phyloP scores from a whole-genome alignment of 1,140 invertebrate genomes.

The Anoplophora glabripennis region DNA sequence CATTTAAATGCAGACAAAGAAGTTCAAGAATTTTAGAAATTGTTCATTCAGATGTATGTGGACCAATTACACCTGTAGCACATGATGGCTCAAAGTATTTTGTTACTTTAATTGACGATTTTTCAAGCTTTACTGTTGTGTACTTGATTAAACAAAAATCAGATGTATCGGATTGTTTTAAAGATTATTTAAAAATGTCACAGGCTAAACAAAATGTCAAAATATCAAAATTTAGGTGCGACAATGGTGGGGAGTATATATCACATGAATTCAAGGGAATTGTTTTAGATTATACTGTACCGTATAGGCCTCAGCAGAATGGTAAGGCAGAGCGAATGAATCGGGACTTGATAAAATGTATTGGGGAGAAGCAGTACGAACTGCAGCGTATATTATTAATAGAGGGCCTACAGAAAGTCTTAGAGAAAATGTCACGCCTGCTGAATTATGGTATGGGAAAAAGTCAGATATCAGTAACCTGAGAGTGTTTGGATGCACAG shows the following conservation, averaged over 20 bases:
- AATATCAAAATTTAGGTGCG: slow-evolving; percentile 25
- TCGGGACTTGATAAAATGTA: slow-evolving; percentile 26
- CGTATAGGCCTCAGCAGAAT: slow-evolving; percentile 29
- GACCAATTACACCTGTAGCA: slow-evolving; percentile 40
- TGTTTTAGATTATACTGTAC: neutral
- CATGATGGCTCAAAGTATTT: slow-evolving; percentile 43
- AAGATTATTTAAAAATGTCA: slow-evolving; percentile 13
- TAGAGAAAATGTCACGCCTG: slow-evolving; percentile 1
- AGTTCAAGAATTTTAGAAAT: slow-evolving; percentile 32
- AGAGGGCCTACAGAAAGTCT: slow-evolving; percentile 2
- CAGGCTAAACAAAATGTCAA: slow-evolving; percentile 17
- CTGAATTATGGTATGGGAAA: slow-evolving; percentile 6
- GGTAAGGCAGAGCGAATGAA: slow-evolving; percentile 53
- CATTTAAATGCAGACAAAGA: slow-evolving; percentile 31
- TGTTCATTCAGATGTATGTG: slow-evolving; percentile 42
- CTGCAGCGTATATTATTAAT: slow-evolving; percentile 14
- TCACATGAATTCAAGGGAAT: neutral
- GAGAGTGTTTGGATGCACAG: slow-evolving; percentile 36
- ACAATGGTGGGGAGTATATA: slow-evolving; percentile 31
- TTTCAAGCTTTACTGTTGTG: slow-evolving; percentile 18
- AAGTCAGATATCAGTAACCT: slow-evolving; percentile 24
- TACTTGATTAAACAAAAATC: slow-evolving; percentile 20
- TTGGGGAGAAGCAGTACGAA: slow-evolving; percentile 30
- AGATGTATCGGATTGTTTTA: slow-evolving; percentile 13
- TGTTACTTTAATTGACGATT: slow-evolving; percentile 39